A percentile compares a stretch with the other conserved stretches of the same genome.
Evolutionary conservation across 2,888 invertebrate species (phyloP).

Genomic region (Helobdella robusta): DNA sequence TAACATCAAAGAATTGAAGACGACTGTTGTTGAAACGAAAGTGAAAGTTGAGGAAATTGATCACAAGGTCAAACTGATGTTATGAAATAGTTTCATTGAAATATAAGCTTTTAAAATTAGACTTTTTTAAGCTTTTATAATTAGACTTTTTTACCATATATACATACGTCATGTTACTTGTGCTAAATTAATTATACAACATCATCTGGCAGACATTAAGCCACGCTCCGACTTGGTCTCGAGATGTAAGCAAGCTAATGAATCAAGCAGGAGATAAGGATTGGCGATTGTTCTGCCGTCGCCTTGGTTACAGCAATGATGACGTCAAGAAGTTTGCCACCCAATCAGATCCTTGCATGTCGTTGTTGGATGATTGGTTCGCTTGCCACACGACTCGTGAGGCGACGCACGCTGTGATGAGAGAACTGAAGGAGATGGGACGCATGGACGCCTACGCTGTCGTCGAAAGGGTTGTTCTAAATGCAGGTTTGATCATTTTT

Average conservation of each 20-base stretch:
- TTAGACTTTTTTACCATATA: no score
- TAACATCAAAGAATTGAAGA: slow-evolving; percentile 21
- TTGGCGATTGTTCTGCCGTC: slow-evolving; percentile 43
- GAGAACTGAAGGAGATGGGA: slow-evolving; percentile 44
- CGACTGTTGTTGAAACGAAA: slow-evolving; percentile 34
- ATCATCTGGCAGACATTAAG: slow-evolving; percentile 40
- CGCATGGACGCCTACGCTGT: slow-evolving; percentile 42
- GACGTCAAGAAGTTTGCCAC: slow-evolving; percentile 45
- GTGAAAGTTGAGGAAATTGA: slow-evolving; percentile 38
- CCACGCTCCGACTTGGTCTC: slow-evolving; percentile 45
- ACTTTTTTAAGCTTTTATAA: no score
- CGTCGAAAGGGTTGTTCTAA: slow-evolving; percentile 44
- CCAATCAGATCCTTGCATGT: slow-evolving; percentile 45
- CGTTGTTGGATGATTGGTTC: slow-evolving; percentile 46
- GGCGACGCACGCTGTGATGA: slow-evolving; percentile 40
- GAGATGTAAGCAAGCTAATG: slow-evolving; percentile 43
- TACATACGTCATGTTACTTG: no score
- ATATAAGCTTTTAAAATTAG: no score
- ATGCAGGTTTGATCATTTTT: slow-evolving; percentile 32
- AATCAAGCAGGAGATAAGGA: slow-evolving; percentile 42
- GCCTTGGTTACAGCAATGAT: slow-evolving; percentile 43
- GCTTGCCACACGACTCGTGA: slow-evolving; percentile 44
- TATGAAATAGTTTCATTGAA: background rate
- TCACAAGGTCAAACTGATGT: slow-evolving; percentile 37
- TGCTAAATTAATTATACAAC: no score